phyloP scores from a whole-genome alignment of 1,140 invertebrate species.

The Halesus radiatus region DNA sequence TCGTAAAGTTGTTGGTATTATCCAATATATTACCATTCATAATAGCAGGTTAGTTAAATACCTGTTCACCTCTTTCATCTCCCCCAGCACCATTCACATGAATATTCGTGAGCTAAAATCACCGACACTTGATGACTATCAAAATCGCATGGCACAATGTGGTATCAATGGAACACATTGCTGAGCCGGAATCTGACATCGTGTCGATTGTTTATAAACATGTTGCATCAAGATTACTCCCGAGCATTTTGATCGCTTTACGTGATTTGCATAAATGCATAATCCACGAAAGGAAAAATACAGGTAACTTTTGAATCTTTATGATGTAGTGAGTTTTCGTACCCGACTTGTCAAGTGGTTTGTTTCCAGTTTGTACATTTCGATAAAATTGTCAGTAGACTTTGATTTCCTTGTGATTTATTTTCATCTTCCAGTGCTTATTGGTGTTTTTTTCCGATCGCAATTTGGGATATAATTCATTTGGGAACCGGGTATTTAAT shows the following conservation, averaged over 20 bases:
- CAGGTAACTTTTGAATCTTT: too few relatives aligned
- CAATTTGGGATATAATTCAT: too few relatives aligned
- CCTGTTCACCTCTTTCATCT: not conserved
- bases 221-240: not conserved
- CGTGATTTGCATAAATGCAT: not conserved
- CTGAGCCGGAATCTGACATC: not conserved
- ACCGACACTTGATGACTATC: slow-evolving; percentile 12
- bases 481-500: too few relatives aligned
- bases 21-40: not conserved
- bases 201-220: slow-evolving; percentile 23
- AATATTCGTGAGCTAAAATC: not conserved
- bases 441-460: too few relatives aligned
- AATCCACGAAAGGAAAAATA: not conserved
- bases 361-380: too few relatives aligned
- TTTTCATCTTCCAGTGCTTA: too few relatives aligned
- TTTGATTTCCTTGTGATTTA: too few relatives aligned
- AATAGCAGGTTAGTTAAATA: not conserved
- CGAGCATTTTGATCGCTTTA: not conserved
- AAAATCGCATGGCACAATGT: slow-evolving; percentile 12
- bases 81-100: not conserved
- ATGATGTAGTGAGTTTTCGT: too few relatives aligned
- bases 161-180: slow-evolving; percentile 2
- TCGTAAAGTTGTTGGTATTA: not conserved
- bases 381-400: too few relatives aligned
- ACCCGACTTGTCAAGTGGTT: too few relatives aligned